Percentiles rank a stretch among this genome's conserved stretches.
These are phyloP conservation scores for Thereva unica DNA, from an alignment of 2,888 invertebrate genomes.

Conservation along the genomic window DNA sequence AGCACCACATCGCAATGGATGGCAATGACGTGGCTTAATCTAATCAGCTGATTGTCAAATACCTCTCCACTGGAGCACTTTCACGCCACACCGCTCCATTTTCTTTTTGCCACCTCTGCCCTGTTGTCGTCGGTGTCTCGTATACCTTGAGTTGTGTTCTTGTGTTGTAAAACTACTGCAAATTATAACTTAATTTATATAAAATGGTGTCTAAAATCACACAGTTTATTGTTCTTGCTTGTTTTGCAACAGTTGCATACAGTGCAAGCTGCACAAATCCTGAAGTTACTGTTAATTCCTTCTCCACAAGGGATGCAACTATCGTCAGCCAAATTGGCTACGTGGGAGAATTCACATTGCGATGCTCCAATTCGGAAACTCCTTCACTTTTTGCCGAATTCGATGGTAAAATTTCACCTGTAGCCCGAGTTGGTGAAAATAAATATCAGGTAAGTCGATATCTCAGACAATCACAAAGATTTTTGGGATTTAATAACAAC, in stretches of 20 bases:
- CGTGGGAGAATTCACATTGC: conserved; percentile 85
- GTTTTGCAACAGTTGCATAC: conserved; percentile 1
- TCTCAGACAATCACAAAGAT: conserved; percentile 11
- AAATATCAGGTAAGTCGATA: conserved; percentile 77
- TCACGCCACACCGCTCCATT: not conserved
- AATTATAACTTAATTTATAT: not conserved
- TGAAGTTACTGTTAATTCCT: conserved; percentile 56
- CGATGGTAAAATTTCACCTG: conserved; percentile 82
- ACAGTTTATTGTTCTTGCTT: not conserved
- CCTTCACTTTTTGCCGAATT: conserved; percentile 87
- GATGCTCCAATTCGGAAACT: conserved; percentile 72
- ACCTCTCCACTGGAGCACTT: not conserved
- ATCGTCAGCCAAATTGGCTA: conserved; percentile 88
- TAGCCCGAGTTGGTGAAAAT: conserved; percentile 75
- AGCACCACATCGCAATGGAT: not conserved
- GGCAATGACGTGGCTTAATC: conserved; percentile 24
- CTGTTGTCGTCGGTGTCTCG: not conserved
- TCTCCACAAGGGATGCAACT: conserved; percentile 91
- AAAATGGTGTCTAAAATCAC: conserved; percentile 4
- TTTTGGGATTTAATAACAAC: conserved; percentile 30
- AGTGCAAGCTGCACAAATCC: conserved; percentile 5
- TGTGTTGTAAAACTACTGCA: too few species aligned
- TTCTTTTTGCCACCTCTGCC: not conserved
- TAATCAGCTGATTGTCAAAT: not conserved
- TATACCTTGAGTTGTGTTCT: not conserved